A percentile compares a stretch with the other conserved stretches of the same genome.
Evolutionary conservation across 2,888 invertebrate species (phyloP).

Genomic region (Melangyna quadrimaculata): DNA sequence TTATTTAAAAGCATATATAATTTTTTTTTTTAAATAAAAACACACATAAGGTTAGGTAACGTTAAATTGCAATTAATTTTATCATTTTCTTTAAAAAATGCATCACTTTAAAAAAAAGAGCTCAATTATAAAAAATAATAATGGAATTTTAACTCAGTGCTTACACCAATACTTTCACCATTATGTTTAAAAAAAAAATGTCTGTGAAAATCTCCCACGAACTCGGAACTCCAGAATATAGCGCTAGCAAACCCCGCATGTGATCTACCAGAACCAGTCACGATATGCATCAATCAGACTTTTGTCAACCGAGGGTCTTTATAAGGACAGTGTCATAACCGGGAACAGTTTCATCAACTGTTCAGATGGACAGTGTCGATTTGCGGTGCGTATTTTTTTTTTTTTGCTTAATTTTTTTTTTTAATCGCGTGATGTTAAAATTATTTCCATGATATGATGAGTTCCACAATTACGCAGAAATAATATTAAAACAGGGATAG

Average conservation of each 20-base stretch:
- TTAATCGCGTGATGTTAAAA: constrained; percentile 42
- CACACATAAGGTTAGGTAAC: no score
- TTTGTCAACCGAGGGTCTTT: constrained; percentile 45
- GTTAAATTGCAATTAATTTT: no score
- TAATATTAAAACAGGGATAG: constrained; percentile 57
- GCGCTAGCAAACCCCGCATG: constrained; percentile 12
- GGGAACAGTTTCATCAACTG: constrained; percentile 28
- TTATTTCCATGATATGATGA: constrained; percentile 47
- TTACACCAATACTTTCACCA: neutral
- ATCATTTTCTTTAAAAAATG: no score
- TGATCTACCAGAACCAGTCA: constrained; percentile 34
- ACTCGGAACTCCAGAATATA: constrained; percentile 29
- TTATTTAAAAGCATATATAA: no score
- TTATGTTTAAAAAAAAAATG: neutral
- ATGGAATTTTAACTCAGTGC: no score
- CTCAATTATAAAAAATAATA: no score
- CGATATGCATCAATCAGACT: constrained; percentile 69
- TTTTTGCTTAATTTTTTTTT: neutral
- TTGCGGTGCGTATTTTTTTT: neutral
- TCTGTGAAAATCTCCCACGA: neutral
- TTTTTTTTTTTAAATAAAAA: no score
- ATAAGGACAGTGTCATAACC: constrained; percentile 39
- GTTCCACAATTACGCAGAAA: constrained; percentile 62
- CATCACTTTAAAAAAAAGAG: no score
- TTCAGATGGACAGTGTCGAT: neutral